These are phyloP conservation scores for Sphinx pinastri DNA, from an alignment of 2,888 invertebrate genomes.

Conservation along the genomic window DNA sequence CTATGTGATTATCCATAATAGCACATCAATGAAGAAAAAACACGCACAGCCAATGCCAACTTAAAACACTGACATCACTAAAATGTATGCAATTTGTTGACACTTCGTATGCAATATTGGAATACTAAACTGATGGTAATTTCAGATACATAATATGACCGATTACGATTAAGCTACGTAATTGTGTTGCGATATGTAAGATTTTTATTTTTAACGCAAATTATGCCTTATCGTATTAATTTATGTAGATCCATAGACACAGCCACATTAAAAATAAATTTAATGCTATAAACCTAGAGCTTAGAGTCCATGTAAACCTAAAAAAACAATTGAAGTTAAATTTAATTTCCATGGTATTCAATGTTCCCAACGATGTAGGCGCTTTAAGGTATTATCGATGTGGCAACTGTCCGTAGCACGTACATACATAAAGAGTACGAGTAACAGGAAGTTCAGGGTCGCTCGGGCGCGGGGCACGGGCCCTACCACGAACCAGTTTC, in stretches of 20 bases:
- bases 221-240: no score
- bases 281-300: no score
- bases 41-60: conserved; percentile 4
- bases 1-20: conserved; percentile 9
- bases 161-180: no score
- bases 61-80: not conserved
- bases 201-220: no score
- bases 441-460: conserved; percentile 73
- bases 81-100: conserved; percentile 8
- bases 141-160: not conserved
- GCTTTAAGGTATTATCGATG: conserved; percentile 1
- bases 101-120: not conserved
- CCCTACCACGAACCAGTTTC: conserved; percentile 48
- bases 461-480: conserved; percentile 40
- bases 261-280: no score
- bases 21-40: conserved; percentile 5
- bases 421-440: conserved; percentile 36
- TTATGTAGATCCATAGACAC: no score
- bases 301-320: no score
- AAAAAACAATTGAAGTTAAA: no score
- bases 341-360: no score
- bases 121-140: not conserved
- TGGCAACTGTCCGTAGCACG: not conserved
- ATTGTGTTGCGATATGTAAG: no score
- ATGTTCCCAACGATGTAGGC: not conserved